A percentile compares a stretch with the other conserved stretches of the same genome.
These are phyloP conservation scores for Mycalesis mineus DNA, from an alignment of 2,888 invertebrate species.

Conservation along the genomic window DNA sequence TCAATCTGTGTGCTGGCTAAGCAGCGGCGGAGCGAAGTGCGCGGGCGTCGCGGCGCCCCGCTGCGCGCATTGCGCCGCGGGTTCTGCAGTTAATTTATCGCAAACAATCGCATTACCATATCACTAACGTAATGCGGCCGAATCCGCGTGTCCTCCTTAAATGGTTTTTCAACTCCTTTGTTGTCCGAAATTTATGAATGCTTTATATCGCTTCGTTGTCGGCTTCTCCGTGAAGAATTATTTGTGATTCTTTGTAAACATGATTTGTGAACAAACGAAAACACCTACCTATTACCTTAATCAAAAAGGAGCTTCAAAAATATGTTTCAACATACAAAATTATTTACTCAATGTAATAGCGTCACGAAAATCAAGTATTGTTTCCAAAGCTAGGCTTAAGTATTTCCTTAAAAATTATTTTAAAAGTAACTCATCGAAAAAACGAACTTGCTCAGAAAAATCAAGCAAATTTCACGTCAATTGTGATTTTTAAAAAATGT, in stretches of 20 bases:
- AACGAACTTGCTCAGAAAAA: neutral
- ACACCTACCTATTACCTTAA: neutral
- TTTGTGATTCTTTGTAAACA: conserved; percentile 55
- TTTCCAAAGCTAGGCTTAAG: too few relatives aligned
- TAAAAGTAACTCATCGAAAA: neutral
- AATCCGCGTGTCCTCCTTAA: conserved; percentile 69
- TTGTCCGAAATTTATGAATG: conserved; percentile 71
- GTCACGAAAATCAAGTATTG: too few relatives aligned
- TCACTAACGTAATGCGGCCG: conserved; percentile 71
- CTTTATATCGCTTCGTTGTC: conserved; percentile 59
- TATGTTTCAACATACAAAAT: too few relatives aligned
- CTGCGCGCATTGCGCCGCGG: conserved; percentile 53
- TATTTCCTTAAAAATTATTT: too few relatives aligned
- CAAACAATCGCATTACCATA: conserved; percentile 76
- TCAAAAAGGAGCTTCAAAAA: neutral
- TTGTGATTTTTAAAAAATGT: too few relatives aligned
- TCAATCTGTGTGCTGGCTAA: neutral
- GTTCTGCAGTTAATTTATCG: conserved; percentile 56
- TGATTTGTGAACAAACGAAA: conserved; percentile 26
- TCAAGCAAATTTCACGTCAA: neutral
- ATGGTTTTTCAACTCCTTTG: conserved; percentile 73
- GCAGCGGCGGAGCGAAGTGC: conserved; percentile 37
- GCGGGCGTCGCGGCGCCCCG: conserved; percentile 61
- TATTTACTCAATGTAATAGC: too few relatives aligned
- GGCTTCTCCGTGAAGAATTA: conserved; percentile 53